Conservation (phyloP, 2,888 invertebrate species). For the Vandiemenella viatica region DNA sequence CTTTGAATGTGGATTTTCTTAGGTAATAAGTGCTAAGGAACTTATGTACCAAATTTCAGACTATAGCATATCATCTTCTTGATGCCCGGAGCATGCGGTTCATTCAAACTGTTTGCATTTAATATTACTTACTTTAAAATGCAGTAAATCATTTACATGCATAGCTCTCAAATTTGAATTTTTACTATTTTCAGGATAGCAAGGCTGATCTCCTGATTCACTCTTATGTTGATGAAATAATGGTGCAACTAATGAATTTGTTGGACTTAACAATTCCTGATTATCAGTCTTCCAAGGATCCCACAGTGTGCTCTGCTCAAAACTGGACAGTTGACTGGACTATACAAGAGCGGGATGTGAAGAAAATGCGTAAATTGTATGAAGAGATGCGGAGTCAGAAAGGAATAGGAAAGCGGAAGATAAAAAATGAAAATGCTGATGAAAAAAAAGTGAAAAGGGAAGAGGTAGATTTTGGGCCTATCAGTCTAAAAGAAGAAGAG, state of each 20-base stretch:
- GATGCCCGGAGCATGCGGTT: no score
- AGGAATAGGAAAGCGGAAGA: slow-evolving; percentile 7
- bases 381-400: slow-evolving; percentile 27
- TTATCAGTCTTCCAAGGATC: slow-evolving; percentile 49
- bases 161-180: no score
- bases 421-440: not conserved
- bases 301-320: slow-evolving; percentile 38
- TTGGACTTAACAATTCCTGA: slow-evolving; percentile 58
- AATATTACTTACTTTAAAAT: no score
- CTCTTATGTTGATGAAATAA: slow-evolving; percentile 73
- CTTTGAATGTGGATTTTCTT: no score
- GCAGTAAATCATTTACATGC: no score
- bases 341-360: slow-evolving; percentile 41
- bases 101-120: no score
- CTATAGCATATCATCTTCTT: no score
- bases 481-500: no score
- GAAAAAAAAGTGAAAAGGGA: no score
- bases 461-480: no score
- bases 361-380: slow-evolving; percentile 45
- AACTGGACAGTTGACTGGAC: slow-evolving; percentile 49
- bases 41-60: no score
- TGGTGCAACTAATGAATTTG: slow-evolving; percentile 56
- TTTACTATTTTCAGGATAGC: slow-evolving; percentile 62
- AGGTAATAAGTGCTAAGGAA: no score
- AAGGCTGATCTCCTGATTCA: slow-evolving; percentile 81